Percentiles rank a stretch among this genome's conserved stretches.
Conservation (phyloP, 2,888 invertebrate genomes). For the Folsomia manolachei region DNA sequence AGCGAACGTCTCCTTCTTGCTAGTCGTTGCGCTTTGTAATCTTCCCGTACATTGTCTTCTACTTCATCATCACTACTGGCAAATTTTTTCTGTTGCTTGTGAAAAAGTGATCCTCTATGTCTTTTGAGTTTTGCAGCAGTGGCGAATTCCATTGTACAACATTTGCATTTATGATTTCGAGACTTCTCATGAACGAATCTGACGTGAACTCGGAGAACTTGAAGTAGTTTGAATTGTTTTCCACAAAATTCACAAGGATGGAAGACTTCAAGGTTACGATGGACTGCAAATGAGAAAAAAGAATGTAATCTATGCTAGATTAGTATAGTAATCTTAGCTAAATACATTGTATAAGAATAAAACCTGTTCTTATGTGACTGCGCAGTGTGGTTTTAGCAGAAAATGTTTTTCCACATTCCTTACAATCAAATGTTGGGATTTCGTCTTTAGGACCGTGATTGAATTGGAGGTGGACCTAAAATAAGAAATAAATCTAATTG, state of each 20-base stretch:
- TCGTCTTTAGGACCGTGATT: not conserved
- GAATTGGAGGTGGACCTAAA: not conserved
- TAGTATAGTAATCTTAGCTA: not conserved
- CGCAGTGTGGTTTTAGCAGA: not conserved
- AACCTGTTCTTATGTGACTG: too few relatives aligned
- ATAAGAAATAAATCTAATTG: not conserved
- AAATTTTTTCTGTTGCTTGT: too few relatives aligned
- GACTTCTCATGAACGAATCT: not conserved
- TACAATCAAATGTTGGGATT: not conserved
- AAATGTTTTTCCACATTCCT: not conserved
- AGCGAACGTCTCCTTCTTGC: not conserved
- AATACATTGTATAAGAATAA: not conserved
- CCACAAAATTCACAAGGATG: too few relatives aligned
- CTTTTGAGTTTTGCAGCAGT: not conserved
- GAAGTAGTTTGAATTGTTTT: not conserved
- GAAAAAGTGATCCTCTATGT: not conserved
- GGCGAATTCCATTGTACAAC: not conserved
- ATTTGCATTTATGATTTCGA: not conserved
- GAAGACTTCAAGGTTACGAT: too few relatives aligned
- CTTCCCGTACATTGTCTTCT: too few relatives aligned
- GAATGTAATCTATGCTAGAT: too few relatives aligned
- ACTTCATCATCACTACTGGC: too few relatives aligned
- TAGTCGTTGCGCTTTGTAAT: not conserved
- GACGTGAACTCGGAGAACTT: not conserved
- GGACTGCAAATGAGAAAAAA: too few relatives aligned